Evolutionary conservation across 2,888 invertebrate genomes (phyloP), one percentile per base, ranked within the genome.

Genomic region (Eremobia ochroleuca): DNA sequence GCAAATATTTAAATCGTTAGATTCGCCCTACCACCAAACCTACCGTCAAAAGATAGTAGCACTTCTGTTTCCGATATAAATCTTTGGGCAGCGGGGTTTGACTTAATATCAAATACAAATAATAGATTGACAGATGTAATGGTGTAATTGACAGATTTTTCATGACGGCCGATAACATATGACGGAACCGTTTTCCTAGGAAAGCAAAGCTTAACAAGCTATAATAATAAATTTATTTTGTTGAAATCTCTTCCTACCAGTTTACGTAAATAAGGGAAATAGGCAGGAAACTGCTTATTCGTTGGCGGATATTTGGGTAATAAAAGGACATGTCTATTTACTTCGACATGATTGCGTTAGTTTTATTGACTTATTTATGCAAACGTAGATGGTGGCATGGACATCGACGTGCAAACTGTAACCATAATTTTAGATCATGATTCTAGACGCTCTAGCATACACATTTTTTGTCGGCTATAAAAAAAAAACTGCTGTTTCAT

Each of bases 261-360:
- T 21, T 37, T 25, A 37, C 13, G n/a, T 61, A 40, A 28, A 59
- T 34, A 4, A 9, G 13, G 37, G 31, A 6, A 34, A 71, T 28
- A 1, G 28, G 4, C 37, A 61, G 37, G 37, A 72, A 75, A 72
- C 61, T 75, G 37, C 28, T 31, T 18, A 52, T 61, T 61, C 18
- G 11, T 31, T 59, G 25, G 31, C 73, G 46, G 28, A 61, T 72
- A 73, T 72, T 72, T 46, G 6, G 34, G 37, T 25, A 59, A 61
- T 61, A 72, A 71, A 46, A 40, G 28, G 9, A 59, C 9, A 37
- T 21, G 46, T 28, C 0, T 37, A 49, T 59, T 58, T 34, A 15
- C 11, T 37, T 62, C 8, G 13, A 25, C 13, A 13, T 21, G 18
- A 21, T 34, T 31, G 37, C 18, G 13, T 37, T 31, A 8, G 46